phyloP scores from a whole-genome alignment of 2,797 vertebrate genomes.

The Acestrorhynchus altus region DNA sequence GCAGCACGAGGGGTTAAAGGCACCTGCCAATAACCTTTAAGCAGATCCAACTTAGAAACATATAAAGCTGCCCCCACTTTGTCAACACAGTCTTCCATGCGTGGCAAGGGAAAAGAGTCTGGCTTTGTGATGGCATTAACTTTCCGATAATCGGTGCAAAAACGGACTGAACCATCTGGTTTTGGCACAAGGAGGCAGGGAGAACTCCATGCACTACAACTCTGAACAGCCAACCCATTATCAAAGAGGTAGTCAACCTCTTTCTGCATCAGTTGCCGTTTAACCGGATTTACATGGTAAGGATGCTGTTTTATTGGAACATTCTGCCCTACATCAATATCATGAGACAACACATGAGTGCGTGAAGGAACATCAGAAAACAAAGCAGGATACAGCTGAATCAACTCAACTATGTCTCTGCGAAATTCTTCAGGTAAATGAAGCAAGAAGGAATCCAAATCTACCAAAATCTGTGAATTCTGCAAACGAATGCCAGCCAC shows the following conservation, averaged over 20 bases:
- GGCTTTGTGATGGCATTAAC: not conserved
- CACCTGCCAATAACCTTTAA: too few relatives aligned
- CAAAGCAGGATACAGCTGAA: not conserved
- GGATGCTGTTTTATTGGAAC: not conserved
- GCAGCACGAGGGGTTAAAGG: too few relatives aligned
- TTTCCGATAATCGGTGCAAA: not conserved
- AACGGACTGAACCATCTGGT: too few relatives aligned
- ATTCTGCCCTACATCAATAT: not conserved
- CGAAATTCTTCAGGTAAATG: not conserved
- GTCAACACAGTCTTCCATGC: too few relatives aligned
- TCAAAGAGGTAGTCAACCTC: not conserved
- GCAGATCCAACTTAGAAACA: too few relatives aligned
- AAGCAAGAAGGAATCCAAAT: not conserved
- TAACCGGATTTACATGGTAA: not conserved
- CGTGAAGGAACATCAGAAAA: not conserved
- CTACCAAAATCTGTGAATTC: not conserved
- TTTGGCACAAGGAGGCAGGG: not conserved
- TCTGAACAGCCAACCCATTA: not conserved
- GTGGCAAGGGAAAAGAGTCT: too few relatives aligned
- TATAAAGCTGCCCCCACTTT: too few relatives aligned
- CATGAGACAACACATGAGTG: constrained; percentile 11
- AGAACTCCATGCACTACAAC: not conserved
- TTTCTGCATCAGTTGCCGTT: not conserved
- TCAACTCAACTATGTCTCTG: not conserved
- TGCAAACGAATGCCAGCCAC: not conserved